phyloP scores from a whole-genome alignment of 2,797 vertebrate species.

The Dryobates pubescens region DNA sequence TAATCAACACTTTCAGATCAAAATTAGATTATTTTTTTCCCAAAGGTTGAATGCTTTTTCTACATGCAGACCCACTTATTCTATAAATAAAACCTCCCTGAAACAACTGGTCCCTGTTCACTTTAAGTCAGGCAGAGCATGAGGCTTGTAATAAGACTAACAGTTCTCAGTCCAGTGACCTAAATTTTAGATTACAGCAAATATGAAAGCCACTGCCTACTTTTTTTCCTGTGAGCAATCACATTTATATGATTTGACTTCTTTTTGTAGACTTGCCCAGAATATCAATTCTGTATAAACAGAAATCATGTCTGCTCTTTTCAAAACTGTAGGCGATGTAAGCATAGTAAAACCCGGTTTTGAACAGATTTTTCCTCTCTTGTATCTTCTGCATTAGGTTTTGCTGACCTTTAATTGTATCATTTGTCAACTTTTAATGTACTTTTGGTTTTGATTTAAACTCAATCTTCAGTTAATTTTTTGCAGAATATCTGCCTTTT shows the following conservation, averaged over 20 bases:
- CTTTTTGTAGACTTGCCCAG: conserved; percentile 40
- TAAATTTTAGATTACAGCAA: conserved; percentile 44
- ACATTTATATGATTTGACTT: conserved; percentile 47
- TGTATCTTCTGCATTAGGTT: conserved; percentile 6
- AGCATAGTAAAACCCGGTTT: not conserved
- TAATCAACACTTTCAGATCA: not conserved
- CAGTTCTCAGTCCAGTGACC: conserved; percentile 16
- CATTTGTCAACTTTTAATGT: not conserved
- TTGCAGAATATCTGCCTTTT: not conserved
- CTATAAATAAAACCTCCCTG: not conserved
- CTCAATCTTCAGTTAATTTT: conserved; percentile 23
- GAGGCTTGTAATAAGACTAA: not conserved
- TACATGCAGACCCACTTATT: not conserved
- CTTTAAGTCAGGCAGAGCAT: not conserved
- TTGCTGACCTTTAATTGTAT: not conserved
- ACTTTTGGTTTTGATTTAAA: conserved; percentile 27
- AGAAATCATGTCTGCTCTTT: not conserved
- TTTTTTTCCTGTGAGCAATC: not conserved
- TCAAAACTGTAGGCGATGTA: not conserved
- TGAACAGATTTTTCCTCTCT: not conserved
- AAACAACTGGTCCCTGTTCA: not conserved
- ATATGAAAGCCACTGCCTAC: not conserved
- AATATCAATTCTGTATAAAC: conserved; percentile 50
- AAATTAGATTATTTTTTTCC: not conserved
- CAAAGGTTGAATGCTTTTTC: not conserved